Percentiles rank a stretch among this genome's conserved stretches.
phyloP scores from a whole-genome alignment of 2,888 invertebrate genomes.

The Dynastes maya region DNA sequence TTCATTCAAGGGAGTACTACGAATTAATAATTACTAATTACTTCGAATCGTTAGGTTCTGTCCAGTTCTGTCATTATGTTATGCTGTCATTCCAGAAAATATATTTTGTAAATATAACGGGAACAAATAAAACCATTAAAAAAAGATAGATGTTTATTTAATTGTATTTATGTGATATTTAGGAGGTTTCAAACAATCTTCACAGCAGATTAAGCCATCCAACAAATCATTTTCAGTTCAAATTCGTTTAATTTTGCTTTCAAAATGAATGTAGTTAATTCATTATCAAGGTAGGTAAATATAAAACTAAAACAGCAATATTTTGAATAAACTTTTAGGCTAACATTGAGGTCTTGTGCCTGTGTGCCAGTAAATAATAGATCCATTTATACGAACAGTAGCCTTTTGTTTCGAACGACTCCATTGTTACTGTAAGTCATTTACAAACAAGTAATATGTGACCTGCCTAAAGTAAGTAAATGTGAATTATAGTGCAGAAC shows the following conservation, averaged over 20 bases:
- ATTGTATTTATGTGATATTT: too few relatives aligned
- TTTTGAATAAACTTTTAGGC: slow-evolving; percentile 17
- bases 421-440: slow-evolving; percentile 46
- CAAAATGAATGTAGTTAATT: slow-evolving; percentile 24
- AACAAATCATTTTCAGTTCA: too few relatives aligned
- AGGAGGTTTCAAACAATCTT: too few relatives aligned
- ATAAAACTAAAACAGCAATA: not conserved
- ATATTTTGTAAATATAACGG: too few relatives aligned
- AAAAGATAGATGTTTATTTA: too few relatives aligned
- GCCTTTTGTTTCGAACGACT: slow-evolving; percentile 41
- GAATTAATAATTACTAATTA: too few relatives aligned
- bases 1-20: too few relatives aligned
- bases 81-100: too few relatives aligned
- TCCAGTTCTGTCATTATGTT: too few relatives aligned
- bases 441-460: not conserved
- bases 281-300: slow-evolving; percentile 15
- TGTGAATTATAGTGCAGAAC: slow-evolving; percentile 80
- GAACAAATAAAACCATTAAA: too few relatives aligned
- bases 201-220: too few relatives aligned
- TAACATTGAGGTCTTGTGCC: slow-evolving; percentile 7
- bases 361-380: not conserved
- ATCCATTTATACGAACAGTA: slow-evolving; percentile 32
- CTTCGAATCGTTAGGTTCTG: too few relatives aligned
- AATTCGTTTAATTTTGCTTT: not conserved
- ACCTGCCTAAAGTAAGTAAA: not conserved